These are phyloP conservation scores for Frieseomelitta varia DNA, from an alignment of 1,140 invertebrate genomes.

Conservation along the genomic window DNA sequence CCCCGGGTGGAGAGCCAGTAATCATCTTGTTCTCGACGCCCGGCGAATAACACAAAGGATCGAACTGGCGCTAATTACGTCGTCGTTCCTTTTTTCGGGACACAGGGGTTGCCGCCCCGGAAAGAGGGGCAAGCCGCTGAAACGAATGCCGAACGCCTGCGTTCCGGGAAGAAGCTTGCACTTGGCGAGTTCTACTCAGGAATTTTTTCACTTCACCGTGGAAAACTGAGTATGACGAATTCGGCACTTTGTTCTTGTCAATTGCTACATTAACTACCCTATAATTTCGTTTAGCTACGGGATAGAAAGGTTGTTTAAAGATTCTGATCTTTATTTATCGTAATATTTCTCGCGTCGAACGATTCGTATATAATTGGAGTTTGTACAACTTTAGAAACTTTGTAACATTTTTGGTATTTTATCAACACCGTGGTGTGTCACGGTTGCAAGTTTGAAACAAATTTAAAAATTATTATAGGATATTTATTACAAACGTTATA, in stretches of 20 bases:
- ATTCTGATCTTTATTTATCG: too few relatives aligned
- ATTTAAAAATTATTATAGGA: too few relatives aligned
- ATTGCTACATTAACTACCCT: not conserved
- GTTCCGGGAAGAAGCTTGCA: not conserved
- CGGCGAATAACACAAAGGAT: constrained; percentile 69
- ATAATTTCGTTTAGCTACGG: too few relatives aligned
- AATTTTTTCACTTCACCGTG: not conserved
- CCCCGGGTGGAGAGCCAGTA: constrained; percentile 56
- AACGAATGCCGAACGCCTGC: constrained; percentile 38
- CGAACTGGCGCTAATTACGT: constrained; percentile 74
- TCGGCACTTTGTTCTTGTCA: not conserved
- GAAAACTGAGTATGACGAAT: not conserved
- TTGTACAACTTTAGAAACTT: too few relatives aligned
- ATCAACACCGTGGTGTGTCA: too few relatives aligned
- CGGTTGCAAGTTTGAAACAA: too few relatives aligned
- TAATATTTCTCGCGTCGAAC: too few relatives aligned
- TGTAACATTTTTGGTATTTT: too few relatives aligned
- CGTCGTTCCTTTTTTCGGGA: constrained; percentile 44
- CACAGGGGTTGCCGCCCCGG: not conserved
- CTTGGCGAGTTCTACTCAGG: not conserved
- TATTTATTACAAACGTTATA: too few relatives aligned
- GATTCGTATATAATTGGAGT: too few relatives aligned
- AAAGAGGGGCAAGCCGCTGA: constrained; percentile 35
- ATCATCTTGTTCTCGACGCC: constrained; percentile 75
- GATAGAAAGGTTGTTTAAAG: too few relatives aligned